Conservation (phyloP, 2,888 invertebrate species). For the Elegia similella region DNA sequence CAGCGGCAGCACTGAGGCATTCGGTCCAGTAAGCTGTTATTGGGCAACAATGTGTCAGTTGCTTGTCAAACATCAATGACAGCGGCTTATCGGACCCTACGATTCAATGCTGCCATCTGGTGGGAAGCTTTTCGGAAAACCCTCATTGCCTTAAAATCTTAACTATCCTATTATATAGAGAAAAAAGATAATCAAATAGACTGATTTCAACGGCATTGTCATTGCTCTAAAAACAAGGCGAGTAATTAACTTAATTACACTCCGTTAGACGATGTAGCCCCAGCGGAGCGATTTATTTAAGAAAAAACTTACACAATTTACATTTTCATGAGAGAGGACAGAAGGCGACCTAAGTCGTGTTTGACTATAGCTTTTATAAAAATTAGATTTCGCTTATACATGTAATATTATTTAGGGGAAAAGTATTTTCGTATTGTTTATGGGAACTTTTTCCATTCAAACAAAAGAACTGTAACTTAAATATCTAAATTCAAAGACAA, state of each 20-base stretch:
- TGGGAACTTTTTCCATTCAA: no score
- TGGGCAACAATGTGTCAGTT: no score
- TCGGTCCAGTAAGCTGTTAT: no score
- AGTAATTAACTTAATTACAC: slow-evolving; percentile 50
- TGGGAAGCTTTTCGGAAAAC: no score
- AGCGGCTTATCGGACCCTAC: no score
- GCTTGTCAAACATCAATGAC: no score
- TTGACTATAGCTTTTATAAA: slow-evolving; percentile 27
- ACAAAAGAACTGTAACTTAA: no score
- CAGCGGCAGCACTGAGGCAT: no score
- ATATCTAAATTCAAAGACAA: no score
- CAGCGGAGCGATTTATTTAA: slow-evolving; percentile 37
- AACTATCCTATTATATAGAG: neutral
- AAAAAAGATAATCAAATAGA: slow-evolving; percentile 18
- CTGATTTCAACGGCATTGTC: slow-evolving; percentile 27
- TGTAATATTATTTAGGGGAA: no score
- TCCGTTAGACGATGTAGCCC: slow-evolving; percentile 34
- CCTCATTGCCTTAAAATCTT: neutral
- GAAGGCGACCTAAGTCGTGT: slow-evolving; percentile 24
- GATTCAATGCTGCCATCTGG: no score
- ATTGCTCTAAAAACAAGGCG: slow-evolving; percentile 37
- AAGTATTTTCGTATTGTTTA: no score
- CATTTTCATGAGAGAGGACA: slow-evolving; percentile 34
- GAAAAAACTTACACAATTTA: slow-evolving; percentile 35
- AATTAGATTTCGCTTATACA: slow-evolving; percentile 29